A percentile compares a stretch with the other conserved stretches of the same genome.
phyloP scores from a whole-genome alignment of 2,113 vertebrate species.

The Panthera uncia region DNA sequence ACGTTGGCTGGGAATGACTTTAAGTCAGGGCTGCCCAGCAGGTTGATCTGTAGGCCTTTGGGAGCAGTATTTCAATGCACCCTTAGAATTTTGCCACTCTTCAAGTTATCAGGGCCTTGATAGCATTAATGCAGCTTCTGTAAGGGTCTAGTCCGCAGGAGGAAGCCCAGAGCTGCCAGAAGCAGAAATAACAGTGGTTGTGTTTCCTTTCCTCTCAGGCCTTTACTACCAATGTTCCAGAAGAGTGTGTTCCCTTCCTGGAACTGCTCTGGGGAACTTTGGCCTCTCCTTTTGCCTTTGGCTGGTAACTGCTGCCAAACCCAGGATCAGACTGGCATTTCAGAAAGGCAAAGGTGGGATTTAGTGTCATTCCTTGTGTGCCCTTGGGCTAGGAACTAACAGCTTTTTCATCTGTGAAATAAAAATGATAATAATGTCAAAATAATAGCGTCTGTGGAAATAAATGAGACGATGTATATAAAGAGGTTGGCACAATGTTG shows the following conservation, averaged over 20 bases:
- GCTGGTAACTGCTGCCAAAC: background rate
- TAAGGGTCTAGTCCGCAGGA: background rate
- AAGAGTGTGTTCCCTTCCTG: background rate
- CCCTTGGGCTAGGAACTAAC: background rate
- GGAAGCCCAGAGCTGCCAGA: background rate
- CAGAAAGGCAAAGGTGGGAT: background rate
- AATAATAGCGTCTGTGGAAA: background rate
- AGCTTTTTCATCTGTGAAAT: background rate
- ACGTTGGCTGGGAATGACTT: background rate
- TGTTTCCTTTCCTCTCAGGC: background rate
- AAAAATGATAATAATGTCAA: background rate
- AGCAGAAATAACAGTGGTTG: background rate
- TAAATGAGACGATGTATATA: background rate
- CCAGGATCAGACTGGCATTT: background rate
- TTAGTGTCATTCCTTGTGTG: background rate
- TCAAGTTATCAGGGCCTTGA: background rate
- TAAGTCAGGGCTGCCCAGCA: background rate
- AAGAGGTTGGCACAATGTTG: background rate
- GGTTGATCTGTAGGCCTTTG: background rate
- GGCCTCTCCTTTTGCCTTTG: constrained; percentile 34
- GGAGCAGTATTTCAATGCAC: background rate
- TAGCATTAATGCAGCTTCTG: background rate
- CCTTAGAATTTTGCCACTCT: background rate
- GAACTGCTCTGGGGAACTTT: background rate
- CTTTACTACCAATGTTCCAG: background rate